phyloP scores from a whole-genome alignment of 1,140 invertebrate genomes.

The Hylaeus anthracinus region DNA sequence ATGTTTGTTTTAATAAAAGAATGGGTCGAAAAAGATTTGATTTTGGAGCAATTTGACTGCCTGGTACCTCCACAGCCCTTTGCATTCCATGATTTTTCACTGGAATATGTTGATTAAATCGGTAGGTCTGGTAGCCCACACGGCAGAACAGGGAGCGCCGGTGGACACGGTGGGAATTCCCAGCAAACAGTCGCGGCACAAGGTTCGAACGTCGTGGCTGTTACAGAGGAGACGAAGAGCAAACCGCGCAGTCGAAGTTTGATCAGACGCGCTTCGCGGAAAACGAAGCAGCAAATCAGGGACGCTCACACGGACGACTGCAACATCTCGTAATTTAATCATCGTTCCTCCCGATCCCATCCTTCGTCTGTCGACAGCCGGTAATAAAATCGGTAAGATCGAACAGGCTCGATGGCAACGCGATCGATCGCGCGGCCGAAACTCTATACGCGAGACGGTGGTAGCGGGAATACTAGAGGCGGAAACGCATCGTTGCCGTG shows the following conservation, averaged over 20 bases:
- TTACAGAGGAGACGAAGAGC: slow-evolving; percentile 76
- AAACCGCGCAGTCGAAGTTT: slow-evolving; percentile 88
- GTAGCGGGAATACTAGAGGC: too few relatives aligned
- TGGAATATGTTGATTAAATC: neutral
- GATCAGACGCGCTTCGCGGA: slow-evolving; percentile 89
- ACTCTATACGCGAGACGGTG: too few relatives aligned
- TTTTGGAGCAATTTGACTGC: too few relatives aligned
- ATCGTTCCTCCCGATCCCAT: neutral
- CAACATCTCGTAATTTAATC: slow-evolving; percentile 85
- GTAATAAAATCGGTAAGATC: too few relatives aligned
- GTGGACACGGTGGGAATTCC: slow-evolving; percentile 69
- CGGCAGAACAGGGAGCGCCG: slow-evolving; percentile 67
- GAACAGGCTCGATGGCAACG: too few relatives aligned
- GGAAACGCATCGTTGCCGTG: too few relatives aligned
- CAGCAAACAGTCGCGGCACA: slow-evolving; percentile 76
- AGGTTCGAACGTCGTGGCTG: slow-evolving; percentile 72
- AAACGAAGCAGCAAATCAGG: slow-evolving; percentile 89
- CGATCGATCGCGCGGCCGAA: too few relatives aligned
- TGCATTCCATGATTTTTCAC: too few relatives aligned
- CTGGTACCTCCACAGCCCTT: too few relatives aligned
- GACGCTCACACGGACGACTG: slow-evolving; percentile 87
- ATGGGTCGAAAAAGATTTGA: too few relatives aligned
- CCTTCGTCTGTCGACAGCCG: neutral
- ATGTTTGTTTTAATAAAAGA: too few relatives aligned
- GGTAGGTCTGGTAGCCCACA: slow-evolving; percentile 69